Base-by-base conservation (phyloP, 2,888 invertebrate species). In the Habroteleia sp. region DNA sequence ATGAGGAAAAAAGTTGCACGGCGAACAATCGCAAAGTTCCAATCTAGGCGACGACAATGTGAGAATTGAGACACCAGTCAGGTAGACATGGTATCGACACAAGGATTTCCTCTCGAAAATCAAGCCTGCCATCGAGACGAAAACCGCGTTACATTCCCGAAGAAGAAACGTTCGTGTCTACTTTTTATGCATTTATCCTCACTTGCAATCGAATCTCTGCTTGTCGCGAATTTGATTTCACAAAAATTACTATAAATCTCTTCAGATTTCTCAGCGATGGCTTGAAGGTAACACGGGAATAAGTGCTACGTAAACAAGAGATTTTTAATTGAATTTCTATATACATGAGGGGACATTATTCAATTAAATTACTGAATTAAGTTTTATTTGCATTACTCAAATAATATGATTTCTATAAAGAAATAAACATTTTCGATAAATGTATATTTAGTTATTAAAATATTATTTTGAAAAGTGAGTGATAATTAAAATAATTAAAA, bases 1-100 rank as follows among this genome's bases (percentile, higher is more conserved):
- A 60, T 6, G 6, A 35, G 14, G 27, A 27, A 68, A 54, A 54
- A 60, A 62, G 44, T 52, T 35, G 20, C 10, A 6, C 48, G 23
- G 46, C 58, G 73, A 76, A 69, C 76, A 65, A 76, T 76, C 44
- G 63, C 44, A 41, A 77, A 75, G 76, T 79, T 80, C 78, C 80
- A 79, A 80, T 80, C 80, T 77, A 52, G 58, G 62, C 63, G 41
- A 62, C 71, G 66, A 58, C 48, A 74, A 71, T 77, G 78, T 77
- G 80, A 79, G 80, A 81, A 83, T 80, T 80, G 80, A 80, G 79
- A 80, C 80, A 81, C 79, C 79, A 79, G 79, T 80, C 80, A 79
- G 79, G 81, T 79, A 80, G 76, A 65, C 74, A 71, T 52, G 72
- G 60, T 74, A 79, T 79, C 79, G 77, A 77, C 65, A 56, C 42